Evolutionary conservation across 1,140 invertebrate genomes (phyloP), one percentile per base, ranked within the genome.

Genomic region (Campoletis sonorensis): DNA sequence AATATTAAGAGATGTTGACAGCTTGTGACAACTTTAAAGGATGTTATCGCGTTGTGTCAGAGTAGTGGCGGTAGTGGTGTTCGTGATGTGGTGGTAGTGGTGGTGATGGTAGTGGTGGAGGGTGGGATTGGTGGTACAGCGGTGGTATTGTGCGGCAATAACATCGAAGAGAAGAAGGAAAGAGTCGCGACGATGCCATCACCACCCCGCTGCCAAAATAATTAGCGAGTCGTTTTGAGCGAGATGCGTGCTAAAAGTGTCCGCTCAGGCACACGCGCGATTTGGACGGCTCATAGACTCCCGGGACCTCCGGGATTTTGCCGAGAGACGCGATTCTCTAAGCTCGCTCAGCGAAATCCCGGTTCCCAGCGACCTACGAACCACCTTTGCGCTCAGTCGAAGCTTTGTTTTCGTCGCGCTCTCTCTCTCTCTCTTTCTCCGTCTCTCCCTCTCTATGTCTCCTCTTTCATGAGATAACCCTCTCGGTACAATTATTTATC

Each of bases 221-320:
- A 95, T 95, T 95, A 94, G 94, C 94, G 94, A 94, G 94, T 93
- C 93, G 92, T 93, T 92, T 92, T 92, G 92, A 91, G 91, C 92
- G 72, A 27, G 72, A 75, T 75, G 92, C 92, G 94, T 94, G 94
- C 94, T 95, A 95, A 95, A 95, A 95, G 92, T 93, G 94, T 95
- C 92, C 93, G 94, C 94, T 94, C 92, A n/a, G 21, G 92, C 40
- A 86, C 89, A 90, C 87, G 90, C 88, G 89, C 87, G 86, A 89
- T 89, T 91, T 89, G 87, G 89, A 87, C 84, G 87, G 84, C 86
- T 89, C 68, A 87, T 89, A 87, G 87, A 87, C 86, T 89, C 90
- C 90, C 89, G 90, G 90, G 90, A 83, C 87, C 88, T 88, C 83
- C 84, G 86, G 26, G 45, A 58, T 54, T 58, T 75, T 30, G 58